Conservation (phyloP, 2,113 vertebrate genomes). For the Ammospiza nelsoni region DNA sequence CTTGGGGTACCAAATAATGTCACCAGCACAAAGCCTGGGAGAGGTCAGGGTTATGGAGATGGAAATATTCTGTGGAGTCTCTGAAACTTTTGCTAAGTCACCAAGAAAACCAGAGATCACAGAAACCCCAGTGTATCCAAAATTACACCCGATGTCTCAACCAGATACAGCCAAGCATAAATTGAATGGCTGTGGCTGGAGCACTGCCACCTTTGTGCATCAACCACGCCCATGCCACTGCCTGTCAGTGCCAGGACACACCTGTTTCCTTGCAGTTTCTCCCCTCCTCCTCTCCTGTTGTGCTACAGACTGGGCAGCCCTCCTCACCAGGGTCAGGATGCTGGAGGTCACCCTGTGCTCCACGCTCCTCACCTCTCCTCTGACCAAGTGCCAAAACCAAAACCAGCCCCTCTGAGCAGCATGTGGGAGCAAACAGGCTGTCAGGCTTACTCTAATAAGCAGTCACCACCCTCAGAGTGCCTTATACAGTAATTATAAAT, state of each 20-base stretch:
- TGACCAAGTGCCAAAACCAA: neutral
- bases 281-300: neutral
- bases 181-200: neutral
- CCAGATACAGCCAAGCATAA: neutral
- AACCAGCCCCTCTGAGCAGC: neutral
- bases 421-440: neutral
- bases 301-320: neutral
- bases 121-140: neutral
- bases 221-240: neutral
- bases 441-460: neutral
- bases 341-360: neutral
- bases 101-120: neutral
- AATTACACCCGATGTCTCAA: neutral
- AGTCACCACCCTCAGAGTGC: neutral
- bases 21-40: neutral
- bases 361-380: neutral
- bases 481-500: slow-evolving; percentile 1
- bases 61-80: neutral
- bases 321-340: neutral
- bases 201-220: neutral
- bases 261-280: neutral
- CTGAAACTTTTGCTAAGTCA: neutral
- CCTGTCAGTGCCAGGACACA: neutral
- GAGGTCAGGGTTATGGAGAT: accelerated
- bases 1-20: neutral